These are phyloP conservation scores for Engystomops pustulosus DNA, from an alignment of 2,113 vertebrate species.

Conservation along the genomic window DNA sequence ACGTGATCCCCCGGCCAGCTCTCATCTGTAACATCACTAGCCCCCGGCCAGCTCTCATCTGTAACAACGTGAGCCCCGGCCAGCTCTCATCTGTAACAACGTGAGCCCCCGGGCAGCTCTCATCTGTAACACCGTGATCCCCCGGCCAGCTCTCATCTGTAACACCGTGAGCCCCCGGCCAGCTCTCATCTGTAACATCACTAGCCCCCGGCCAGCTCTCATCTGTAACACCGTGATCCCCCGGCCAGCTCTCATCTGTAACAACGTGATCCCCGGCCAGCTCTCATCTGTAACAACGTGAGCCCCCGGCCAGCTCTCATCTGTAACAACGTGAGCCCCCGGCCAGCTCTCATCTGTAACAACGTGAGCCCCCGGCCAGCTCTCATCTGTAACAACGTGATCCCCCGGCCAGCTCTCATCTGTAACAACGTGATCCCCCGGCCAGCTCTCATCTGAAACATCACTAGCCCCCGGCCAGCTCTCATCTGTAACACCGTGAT, in stretches of 20 bases:
- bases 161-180: neutral
- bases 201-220: slow-evolving; percentile 17
- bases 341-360: slow-evolving; percentile 5
- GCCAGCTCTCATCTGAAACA: slow-evolving; percentile 2
- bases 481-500: too few species aligned
- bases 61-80: neutral
- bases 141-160: slow-evolving; percentile 19
- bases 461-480: slow-evolving; percentile 6
- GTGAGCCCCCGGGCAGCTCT: slow-evolving; percentile 11
- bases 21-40: too few species aligned
- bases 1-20: slow-evolving; percentile 12
- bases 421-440: neutral
- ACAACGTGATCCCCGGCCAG: slow-evolving; percentile 28
- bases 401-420: slow-evolving; percentile 22
- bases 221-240: too few species aligned
- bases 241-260: slow-evolving; percentile 21
- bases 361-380: slow-evolving; percentile 8
- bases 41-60: slow-evolving; percentile 19
- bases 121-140: too few species aligned
- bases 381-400: too few species aligned
- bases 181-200: neutral
- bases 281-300: too few species aligned
- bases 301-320: slow-evolving; percentile 22
- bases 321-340: neutral
- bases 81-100: neutral